Percentiles rank a stretch among this genome's conserved stretches.
Conservation (phyloP, 2,888 invertebrate genomes). For the Microplitis deprimator region DNA sequence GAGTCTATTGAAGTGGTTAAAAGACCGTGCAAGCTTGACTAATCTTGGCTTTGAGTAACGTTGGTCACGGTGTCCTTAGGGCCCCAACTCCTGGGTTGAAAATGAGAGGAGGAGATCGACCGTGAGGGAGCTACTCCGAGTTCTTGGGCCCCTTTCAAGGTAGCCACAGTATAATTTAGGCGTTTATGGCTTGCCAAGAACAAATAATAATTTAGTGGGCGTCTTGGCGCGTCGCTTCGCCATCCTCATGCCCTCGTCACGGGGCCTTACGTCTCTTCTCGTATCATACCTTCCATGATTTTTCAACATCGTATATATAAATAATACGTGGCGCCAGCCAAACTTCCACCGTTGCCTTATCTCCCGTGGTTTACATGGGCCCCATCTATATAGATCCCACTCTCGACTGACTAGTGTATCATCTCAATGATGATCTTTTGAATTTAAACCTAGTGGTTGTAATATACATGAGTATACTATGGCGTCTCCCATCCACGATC, state of each 20-base stretch:
- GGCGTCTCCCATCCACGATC: slow-evolving; percentile 4
- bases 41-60: slow-evolving; percentile 36
- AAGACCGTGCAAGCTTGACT: slow-evolving; percentile 27
- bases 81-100: slow-evolving; percentile 36
- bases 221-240: slow-evolving; percentile 60
- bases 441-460: slow-evolving; percentile 29
- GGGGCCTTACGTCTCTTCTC: slow-evolving; percentile 32
- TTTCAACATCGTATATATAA: slow-evolving; percentile 62
- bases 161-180: slow-evolving; percentile 69
- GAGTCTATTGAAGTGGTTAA: slow-evolving; percentile 15
- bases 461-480: slow-evolving; percentile 13
- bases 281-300: slow-evolving; percentile 37
- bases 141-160: slow-evolving; percentile 54
- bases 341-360: slow-evolving; percentile 63
- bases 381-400: slow-evolving; percentile 10
- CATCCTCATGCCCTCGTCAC: slow-evolving; percentile 43
- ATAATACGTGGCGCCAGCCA: slow-evolving; percentile 71
- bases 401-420: slow-evolving; percentile 6
- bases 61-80: slow-evolving; percentile 45
- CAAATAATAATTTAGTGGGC: slow-evolving; percentile 72
- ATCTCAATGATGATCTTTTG: slow-evolving; percentile 1
- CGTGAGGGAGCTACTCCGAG: slow-evolving; percentile 37
- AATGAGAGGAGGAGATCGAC: slow-evolving; percentile 38
- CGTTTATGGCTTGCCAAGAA: slow-evolving; percentile 69
- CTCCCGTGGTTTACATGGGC: slow-evolving; percentile 55